Evolutionary conservation across 2,113 vertebrate genomes (phyloP).

Genomic region (Eretmochelys imbricata): DNA sequence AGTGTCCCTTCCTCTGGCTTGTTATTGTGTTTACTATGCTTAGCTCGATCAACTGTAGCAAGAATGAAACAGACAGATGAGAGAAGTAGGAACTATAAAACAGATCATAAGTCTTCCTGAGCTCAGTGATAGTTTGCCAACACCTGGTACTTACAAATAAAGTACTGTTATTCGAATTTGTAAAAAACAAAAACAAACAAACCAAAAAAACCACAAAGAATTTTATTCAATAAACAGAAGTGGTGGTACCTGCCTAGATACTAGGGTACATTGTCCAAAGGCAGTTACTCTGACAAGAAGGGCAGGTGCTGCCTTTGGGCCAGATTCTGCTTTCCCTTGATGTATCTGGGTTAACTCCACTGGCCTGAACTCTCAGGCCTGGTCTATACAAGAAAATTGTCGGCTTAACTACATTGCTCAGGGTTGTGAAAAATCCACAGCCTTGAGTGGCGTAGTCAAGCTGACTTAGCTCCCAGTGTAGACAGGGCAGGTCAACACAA

Average conservation of each 20-base stretch:
- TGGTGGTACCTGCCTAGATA: not conserved
- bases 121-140: constrained; percentile 34
- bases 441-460: not conserved
- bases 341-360: not conserved
- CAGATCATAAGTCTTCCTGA: not conserved
- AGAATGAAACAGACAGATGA: constrained; percentile 23
- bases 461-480: not conserved
- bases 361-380: not conserved
- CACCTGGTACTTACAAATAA: constrained; percentile 10
- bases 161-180: not conserved
- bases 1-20: constrained; percentile 19
- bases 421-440: not conserved
- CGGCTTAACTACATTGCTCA: not conserved
- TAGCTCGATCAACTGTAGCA: constrained; percentile 63
- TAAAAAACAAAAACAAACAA: not conserved
- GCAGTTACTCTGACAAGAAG: not conserved
- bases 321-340: not conserved
- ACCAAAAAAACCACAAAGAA: not conserved
- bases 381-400: not conserved
- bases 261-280: not conserved
- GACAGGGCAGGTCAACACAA: not conserved
- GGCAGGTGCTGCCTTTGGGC: not conserved
- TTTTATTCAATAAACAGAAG: not conserved
- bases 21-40: constrained; percentile 59
- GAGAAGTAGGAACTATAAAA: not conserved